Evolutionary conservation across 2,888 invertebrate genomes (phyloP).

Genomic region (Scrobipalpa costella): DNA sequence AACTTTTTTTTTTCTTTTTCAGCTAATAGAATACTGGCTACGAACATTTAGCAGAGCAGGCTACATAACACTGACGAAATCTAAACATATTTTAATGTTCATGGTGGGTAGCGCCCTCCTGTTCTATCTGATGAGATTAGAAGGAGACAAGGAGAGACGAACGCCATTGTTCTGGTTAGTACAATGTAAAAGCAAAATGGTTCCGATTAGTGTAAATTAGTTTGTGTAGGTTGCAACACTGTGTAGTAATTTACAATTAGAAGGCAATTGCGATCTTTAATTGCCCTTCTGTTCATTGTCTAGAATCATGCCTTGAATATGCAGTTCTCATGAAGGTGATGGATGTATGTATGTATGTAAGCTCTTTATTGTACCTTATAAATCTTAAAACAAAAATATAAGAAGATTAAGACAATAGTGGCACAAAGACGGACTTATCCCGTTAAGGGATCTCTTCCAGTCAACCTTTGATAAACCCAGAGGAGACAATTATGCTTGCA

Average conservation of each 20-base stretch:
- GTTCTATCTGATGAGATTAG: conserved; percentile 75
- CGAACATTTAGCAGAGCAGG: conserved; percentile 57
- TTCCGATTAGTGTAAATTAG: conserved; percentile 10
- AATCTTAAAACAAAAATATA: too few relatives aligned
- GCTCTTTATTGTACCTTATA: too few relatives aligned
- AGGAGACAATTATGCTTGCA: too few relatives aligned
- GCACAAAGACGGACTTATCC: too few relatives aligned
- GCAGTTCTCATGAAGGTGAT: too few relatives aligned
- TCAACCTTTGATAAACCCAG: too few relatives aligned
- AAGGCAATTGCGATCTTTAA: background rate
- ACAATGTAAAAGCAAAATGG: conserved; percentile 32
- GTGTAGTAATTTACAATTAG: background rate
- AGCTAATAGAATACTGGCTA: conserved; percentile 72
- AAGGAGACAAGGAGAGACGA: conserved; percentile 64
- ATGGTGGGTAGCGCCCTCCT: conserved; percentile 72
- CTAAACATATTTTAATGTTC: conserved; percentile 66
- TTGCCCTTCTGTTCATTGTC: too few relatives aligned
- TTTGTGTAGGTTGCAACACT: conserved; percentile 5
- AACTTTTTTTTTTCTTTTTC: conserved; percentile 33
- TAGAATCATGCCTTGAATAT: too few relatives aligned
- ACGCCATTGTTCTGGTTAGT: conserved; percentile 71
- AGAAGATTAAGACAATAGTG: too few relatives aligned
- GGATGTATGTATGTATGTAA: too few relatives aligned
- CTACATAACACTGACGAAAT: conserved; percentile 58
- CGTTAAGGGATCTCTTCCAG: too few relatives aligned